Conservation (phyloP, 1,140 invertebrate species). For the Copidosoma floridanum region DNA sequence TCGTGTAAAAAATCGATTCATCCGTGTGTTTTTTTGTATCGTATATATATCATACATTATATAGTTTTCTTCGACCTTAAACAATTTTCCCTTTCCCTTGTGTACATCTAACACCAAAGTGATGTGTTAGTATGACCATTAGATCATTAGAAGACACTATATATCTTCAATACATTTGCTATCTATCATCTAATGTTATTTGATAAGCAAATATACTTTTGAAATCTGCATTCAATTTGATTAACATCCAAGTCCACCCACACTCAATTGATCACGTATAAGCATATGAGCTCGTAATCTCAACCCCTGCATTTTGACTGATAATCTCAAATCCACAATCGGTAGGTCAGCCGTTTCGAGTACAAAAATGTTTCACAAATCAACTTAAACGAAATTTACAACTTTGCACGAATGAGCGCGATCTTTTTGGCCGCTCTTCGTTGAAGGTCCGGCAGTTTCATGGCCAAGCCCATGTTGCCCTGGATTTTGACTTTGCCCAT, state of each 20-base stretch:
- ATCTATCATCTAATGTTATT: too few species aligned
- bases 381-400: too few species aligned
- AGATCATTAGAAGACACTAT: too few species aligned
- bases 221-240: too few species aligned
- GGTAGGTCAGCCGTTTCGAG: background rate
- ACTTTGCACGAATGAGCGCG: constrained; percentile 69
- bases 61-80: too few species aligned
- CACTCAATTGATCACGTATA: too few species aligned
- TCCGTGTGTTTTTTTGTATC: background rate
- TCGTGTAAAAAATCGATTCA: constrained; percentile 19
- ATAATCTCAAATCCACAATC: background rate
- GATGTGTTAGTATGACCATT: background rate
- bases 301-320: too few species aligned
- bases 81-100: background rate
- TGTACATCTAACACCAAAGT: constrained; percentile 9
- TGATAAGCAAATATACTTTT: too few species aligned
- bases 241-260: too few species aligned
- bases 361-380: background rate
- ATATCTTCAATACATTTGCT: too few species aligned
- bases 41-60: background rate
- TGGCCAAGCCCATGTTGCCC: constrained; percentile 93
- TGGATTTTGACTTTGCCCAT: constrained; percentile 94
- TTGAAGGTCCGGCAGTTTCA: constrained; percentile 89
- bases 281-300: too few species aligned
- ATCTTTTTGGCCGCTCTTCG: constrained; percentile 70